phyloP scores from a whole-genome alignment of 2,888 invertebrate species.

The Penaeus monodon region DNA sequence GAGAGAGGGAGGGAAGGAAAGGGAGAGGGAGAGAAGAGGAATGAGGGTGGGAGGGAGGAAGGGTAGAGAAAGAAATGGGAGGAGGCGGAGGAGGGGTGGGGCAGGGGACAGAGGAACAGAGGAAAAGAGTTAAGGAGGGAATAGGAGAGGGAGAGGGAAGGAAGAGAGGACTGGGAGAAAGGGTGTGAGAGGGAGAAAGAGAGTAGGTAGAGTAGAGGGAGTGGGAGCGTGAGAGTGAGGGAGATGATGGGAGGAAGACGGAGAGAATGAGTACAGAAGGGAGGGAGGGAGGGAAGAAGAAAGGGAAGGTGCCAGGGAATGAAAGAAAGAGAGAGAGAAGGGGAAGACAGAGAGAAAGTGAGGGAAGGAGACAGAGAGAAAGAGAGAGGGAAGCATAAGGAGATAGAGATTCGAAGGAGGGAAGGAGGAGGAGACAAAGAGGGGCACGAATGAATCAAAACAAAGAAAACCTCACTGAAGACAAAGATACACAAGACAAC shows the following conservation, averaged over 20 bases:
- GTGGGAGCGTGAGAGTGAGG: rapidly evolving
- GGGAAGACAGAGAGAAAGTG: not conserved
- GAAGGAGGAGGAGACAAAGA: not conserved
- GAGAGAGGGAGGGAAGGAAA: not conserved
- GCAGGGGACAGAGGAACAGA: no score
- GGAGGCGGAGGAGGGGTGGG: no score
- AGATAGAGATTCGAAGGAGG: not conserved
- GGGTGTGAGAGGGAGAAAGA: not conserved
- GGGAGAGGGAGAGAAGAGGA: not conserved
- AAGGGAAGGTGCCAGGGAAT: not conserved
- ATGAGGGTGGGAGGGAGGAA: not conserved
- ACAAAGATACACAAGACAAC: not conserved
- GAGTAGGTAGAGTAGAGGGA: not conserved
- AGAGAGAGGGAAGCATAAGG: not conserved
- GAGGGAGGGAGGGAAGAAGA: not conserved
- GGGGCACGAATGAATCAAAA: no score
- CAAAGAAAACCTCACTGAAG: not conserved
- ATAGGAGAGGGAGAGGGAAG: not conserved
- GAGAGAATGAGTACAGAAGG: not conserved
- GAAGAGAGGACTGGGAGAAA: not conserved
- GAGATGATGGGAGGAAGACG: not conserved
- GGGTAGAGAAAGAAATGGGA: not conserved
- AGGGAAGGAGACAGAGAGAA: not conserved
- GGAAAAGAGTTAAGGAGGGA: not conserved
- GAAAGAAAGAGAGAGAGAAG: no score